A percentile compares a stretch with the other conserved stretches of the same genome.
phyloP scores from a whole-genome alignment of 2,113 vertebrate species.

The Eubucco bourcierii region DNA sequence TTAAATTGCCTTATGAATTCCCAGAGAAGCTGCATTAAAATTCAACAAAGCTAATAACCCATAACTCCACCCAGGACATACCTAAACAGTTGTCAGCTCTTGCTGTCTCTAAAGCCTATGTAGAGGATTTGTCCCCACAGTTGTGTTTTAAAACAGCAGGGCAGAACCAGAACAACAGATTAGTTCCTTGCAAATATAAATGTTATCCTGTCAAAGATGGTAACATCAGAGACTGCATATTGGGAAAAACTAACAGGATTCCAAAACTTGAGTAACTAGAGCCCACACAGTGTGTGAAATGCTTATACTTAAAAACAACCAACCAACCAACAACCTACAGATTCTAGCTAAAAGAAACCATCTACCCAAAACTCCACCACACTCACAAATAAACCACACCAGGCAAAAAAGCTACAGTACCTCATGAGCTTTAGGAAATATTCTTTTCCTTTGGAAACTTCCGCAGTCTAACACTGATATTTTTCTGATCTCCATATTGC shows the following conservation, averaged over 20 bases:
- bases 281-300: neutral
- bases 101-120: slow-evolving; percentile 59
- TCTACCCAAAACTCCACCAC: neutral
- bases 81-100: slow-evolving; percentile 61
- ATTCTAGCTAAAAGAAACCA: neutral
- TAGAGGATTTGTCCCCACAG: slow-evolving; percentile 55
- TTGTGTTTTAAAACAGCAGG: slow-evolving; percentile 61
- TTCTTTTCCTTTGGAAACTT: neutral
- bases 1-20: slow-evolving; percentile 33
- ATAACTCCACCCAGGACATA: slow-evolving; percentile 52
- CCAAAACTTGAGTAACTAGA: slow-evolving; percentile 17
- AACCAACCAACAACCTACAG: neutral
- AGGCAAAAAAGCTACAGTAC: neutral
- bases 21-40: slow-evolving; percentile 41
- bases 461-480: neutral
- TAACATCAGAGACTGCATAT: neutral
- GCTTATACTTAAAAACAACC: neutral
- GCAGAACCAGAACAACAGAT: slow-evolving; percentile 64
- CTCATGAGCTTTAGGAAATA: neutral
- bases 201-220: slow-evolving; percentile 33
- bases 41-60: slow-evolving; percentile 55
- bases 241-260: neutral
- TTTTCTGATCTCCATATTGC: neutral
- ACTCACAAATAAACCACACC: neutral
- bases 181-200: slow-evolving; percentile 51